Conservation (phyloP, 2,888 invertebrate genomes). For the Cheilosia scutellata region DNA sequence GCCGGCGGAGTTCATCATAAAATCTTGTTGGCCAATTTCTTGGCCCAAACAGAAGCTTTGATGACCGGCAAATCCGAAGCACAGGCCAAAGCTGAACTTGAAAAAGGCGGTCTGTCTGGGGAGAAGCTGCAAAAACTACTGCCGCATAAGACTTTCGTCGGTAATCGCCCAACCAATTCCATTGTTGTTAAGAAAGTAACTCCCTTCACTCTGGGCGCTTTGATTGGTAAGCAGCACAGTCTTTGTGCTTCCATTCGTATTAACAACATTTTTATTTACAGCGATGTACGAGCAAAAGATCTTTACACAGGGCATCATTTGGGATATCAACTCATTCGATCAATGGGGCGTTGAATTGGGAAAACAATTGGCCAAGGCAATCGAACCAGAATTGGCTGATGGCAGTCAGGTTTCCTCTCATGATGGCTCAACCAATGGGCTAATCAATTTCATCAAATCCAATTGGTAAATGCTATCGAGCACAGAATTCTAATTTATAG, state of each 20-base stretch:
- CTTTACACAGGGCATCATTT: constrained; percentile 98
- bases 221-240: constrained; percentile 89
- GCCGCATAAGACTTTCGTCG: constrained; percentile 98
- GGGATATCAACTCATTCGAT: constrained; percentile 99
- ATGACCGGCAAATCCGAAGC: constrained; percentile 90
- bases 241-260: not conserved
- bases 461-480: constrained; percentile 83
- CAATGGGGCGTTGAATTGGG: constrained; percentile 99
- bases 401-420: constrained; percentile 89
- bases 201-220: constrained; percentile 95
- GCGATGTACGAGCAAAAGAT: constrained; percentile 99
- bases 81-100: constrained; percentile 90
- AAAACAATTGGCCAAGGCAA: constrained; percentile 99
- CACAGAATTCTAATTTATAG: constrained; percentile 18
- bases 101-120: constrained; percentile 90
- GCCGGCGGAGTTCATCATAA: constrained; percentile 93
- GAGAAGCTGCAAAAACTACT: constrained; percentile 91
- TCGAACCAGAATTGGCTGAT: constrained; percentile 95
- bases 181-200: constrained; percentile 96
- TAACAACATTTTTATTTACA: constrained; percentile 80
- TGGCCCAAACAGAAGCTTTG: constrained; percentile 99
- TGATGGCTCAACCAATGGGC: constrained; percentile 98
- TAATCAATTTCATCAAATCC: constrained; percentile 96
- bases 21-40: constrained; percentile 97
- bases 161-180: constrained; percentile 98